Evolutionary conservation across 2,888 invertebrate genomes (phyloP), one percentile per base, ranked within the genome.

Genomic region (Axea sp.): DNA sequence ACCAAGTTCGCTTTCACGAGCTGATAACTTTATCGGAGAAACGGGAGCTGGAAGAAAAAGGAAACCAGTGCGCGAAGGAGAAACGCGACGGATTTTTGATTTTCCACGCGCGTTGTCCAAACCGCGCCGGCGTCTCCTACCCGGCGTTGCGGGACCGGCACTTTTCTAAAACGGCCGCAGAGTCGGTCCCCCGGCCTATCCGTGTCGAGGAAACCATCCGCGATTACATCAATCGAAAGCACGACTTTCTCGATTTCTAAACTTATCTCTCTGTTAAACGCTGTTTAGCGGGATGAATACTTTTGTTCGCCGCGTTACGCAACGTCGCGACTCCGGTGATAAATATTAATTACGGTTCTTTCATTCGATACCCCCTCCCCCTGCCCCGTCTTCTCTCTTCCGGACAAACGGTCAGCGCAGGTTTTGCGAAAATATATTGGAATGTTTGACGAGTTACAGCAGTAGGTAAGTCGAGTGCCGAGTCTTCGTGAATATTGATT

Each of bases 171-270:
- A 28, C 49, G 3, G 11, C 12, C 33, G 15, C 39, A 14, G 12
- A 8, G 24, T 53, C 59, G 39, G 35, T 15, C 9, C 47, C 35
- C 19, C 69, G 57, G 15, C 51, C 59, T 35, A 60, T 55, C 60
- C 12, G 45, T 41, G 67, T 30, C 62, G 73, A 67, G 60, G 53
- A 60, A 73, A 62, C 62, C 65, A 73, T 67, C 65, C 6, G 60
- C 41, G 73, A 73, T 73, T 67, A 65, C 73, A 74, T 74, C 73
- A 68, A 74, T 67, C 59, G 68, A 62, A 74, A 68, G 73, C 73
- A 74, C 68, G 45, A 74, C 73, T 74, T 74, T 68, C 73, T 68
- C 73, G 68, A 68, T 74, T 68, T 68, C 73, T 68, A 74, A 74
- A 74, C 68, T 74, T 68, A 65, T 72, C 72, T 65, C 24, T 65